phyloP scores from a whole-genome alignment of 2,888 invertebrate species.

The Amphipyra berbera region DNA sequence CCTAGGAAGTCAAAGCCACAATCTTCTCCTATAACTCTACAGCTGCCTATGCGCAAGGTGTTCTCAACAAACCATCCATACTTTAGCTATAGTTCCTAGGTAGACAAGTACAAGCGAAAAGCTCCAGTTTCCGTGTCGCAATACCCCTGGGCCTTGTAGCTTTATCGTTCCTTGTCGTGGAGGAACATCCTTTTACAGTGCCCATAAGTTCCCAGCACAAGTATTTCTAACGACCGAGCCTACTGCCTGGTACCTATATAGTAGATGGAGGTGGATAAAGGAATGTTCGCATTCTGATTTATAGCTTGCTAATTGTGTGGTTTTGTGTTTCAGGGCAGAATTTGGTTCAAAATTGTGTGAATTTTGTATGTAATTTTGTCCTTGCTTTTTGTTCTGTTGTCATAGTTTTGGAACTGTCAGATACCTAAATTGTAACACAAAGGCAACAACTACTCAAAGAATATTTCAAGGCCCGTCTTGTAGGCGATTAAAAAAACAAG shows the following conservation, averaged over 20 bases:
- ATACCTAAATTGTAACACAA: background rate
- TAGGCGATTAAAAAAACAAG: no score
- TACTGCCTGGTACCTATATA: slow-evolving; percentile 60
- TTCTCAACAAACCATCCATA: slow-evolving; percentile 41
- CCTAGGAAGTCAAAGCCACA: slow-evolving; percentile 27
- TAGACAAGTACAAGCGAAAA: slow-evolving; percentile 53
- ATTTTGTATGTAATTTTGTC: slow-evolving; percentile 16
- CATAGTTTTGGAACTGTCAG: background rate
- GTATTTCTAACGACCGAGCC: slow-evolving; percentile 63
- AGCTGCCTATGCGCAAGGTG: slow-evolving; percentile 29
- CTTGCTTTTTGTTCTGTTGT: background rate
- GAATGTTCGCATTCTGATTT: slow-evolving; percentile 52
- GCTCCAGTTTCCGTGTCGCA: slow-evolving; percentile 74
- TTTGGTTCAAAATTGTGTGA: slow-evolving; percentile 20
- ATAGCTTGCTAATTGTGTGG: slow-evolving; percentile 44
- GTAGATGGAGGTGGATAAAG: slow-evolving; percentile 46
- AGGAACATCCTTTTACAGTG: slow-evolving; percentile 81
- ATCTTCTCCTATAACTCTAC: slow-evolving; percentile 25
- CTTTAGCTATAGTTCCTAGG: slow-evolving; percentile 35
- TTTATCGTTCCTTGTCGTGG: slow-evolving; percentile 77
- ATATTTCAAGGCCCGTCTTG: no score
- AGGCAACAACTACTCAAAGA: no score
- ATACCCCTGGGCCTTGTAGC: slow-evolving; percentile 69
- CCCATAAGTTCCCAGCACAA: slow-evolving; percentile 76
- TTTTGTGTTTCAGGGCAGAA: slow-evolving; percentile 45